phyloP scores from a whole-genome alignment of 2,888 invertebrate genomes.

The Ophion ellenae region DNA sequence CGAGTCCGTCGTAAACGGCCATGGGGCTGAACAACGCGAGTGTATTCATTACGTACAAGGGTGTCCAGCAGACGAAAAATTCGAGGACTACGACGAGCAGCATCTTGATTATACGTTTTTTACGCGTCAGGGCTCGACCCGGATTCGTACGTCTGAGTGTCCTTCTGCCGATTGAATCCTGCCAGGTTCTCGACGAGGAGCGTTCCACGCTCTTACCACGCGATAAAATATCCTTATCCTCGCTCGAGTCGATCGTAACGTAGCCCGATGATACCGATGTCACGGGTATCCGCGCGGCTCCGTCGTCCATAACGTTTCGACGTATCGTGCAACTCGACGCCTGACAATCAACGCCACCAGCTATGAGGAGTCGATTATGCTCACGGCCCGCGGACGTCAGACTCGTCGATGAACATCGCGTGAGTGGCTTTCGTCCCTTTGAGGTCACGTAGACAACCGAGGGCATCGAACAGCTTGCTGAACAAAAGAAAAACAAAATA shows the following conservation, averaged over 20 bases:
- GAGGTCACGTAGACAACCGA: constrained; percentile 84
- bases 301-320: constrained; percentile 24
- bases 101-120: constrained; percentile 87
- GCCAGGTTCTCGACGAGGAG: constrained; percentile 48
- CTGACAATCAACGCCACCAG: constrained; percentile 45
- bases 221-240: constrained; percentile 32
- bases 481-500: constrained; percentile 8
- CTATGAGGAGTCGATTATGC: constrained; percentile 52
- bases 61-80: constrained; percentile 97
- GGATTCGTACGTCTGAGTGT: constrained; percentile 61
- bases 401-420: constrained; percentile 76
- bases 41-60: constrained; percentile 92
- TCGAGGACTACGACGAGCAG: constrained; percentile 94
- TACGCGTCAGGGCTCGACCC: constrained; percentile 50
- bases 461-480: constrained; percentile 82
- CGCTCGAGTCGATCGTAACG: constrained; percentile 26
- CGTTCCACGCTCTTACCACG: constrained; percentile 20
- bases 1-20: constrained; percentile 89
- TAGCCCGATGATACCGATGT: constrained; percentile 43
- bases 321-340: constrained; percentile 50
- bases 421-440: constrained; percentile 80
- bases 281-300: constrained; percentile 17
- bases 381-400: constrained; percentile 45
- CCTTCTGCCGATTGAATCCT: constrained; percentile 49
- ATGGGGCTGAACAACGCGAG: constrained; percentile 90